Evolutionary conservation across 2,113 vertebrate genomes (phyloP).

Genomic region (Rhea pennata): DNA sequence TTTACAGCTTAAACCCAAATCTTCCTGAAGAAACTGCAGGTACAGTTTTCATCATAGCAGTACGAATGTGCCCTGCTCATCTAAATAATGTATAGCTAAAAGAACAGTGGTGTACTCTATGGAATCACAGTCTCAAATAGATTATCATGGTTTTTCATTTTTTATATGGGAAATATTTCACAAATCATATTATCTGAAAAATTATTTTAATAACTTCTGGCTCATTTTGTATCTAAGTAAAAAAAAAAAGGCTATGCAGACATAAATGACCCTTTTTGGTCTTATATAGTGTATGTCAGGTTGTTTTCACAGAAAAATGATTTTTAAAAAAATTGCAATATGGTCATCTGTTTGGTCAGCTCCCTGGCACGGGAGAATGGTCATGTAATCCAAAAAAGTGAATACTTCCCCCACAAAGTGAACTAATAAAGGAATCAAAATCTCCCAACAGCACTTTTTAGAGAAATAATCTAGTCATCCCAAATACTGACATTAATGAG

Average conservation of each 20-base stretch:
- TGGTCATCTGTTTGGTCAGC: background rate
- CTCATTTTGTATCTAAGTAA: background rate
- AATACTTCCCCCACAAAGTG: background rate
- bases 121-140: background rate
- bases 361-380: background rate
- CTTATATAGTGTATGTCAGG: background rate
- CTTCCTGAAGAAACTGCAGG: background rate
- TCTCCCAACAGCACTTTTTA: background rate
- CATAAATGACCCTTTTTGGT: background rate
- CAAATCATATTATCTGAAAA: background rate
- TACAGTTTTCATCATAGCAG: background rate
- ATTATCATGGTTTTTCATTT: background rate
- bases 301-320: background rate
- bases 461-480: background rate
- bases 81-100: background rate
- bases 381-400: background rate
- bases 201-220: background rate
- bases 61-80: background rate
- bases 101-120: background rate
- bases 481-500: background rate
- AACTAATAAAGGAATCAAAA: background rate
- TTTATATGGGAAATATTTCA: background rate
- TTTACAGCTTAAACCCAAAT: background rate
- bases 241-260: background rate
- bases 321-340: background rate